Conservation (phyloP, 2,113 vertebrate genomes). For the Ptilorrhoa leucosticta region DNA sequence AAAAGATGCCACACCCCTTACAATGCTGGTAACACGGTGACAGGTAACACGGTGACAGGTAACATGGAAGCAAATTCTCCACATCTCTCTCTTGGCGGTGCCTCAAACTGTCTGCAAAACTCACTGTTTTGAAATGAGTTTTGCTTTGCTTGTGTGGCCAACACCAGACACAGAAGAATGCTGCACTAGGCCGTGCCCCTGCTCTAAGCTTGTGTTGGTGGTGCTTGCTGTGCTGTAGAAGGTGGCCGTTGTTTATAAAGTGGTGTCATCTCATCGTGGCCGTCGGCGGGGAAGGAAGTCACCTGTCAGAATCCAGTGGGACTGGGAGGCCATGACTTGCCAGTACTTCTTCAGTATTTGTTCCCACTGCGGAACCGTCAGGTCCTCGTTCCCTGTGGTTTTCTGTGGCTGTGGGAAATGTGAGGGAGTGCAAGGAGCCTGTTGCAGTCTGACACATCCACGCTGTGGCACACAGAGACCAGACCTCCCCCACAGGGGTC, state of each 20-base stretch:
- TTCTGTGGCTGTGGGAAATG: not conserved
- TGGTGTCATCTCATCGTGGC: not conserved
- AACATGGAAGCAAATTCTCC: not conserved
- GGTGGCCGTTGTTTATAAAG: not conserved
- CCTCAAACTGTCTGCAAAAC: not conserved
- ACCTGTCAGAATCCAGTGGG: accelerated
- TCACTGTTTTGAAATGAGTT: not conserved
- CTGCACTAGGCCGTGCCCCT: not conserved
- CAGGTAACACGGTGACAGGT: accelerated
- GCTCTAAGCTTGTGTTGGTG: not conserved
- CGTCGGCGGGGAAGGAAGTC: not conserved
- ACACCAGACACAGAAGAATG: not conserved
- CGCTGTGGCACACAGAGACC: accelerated
- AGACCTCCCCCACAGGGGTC: not conserved
- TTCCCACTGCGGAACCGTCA: not conserved
- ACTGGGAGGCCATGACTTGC: not conserved
- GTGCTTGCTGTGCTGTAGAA: not conserved
- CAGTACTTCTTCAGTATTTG: not conserved
- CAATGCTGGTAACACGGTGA: not conserved
- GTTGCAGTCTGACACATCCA: not conserved
- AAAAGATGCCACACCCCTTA: not conserved
- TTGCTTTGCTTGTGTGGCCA: not conserved
- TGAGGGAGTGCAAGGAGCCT: not conserved
- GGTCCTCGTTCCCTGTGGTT: not conserved
- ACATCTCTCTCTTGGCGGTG: not conserved